Base-by-base conservation (phyloP, 2,888 invertebrate species). In the Augochlorella aurata region DNA sequence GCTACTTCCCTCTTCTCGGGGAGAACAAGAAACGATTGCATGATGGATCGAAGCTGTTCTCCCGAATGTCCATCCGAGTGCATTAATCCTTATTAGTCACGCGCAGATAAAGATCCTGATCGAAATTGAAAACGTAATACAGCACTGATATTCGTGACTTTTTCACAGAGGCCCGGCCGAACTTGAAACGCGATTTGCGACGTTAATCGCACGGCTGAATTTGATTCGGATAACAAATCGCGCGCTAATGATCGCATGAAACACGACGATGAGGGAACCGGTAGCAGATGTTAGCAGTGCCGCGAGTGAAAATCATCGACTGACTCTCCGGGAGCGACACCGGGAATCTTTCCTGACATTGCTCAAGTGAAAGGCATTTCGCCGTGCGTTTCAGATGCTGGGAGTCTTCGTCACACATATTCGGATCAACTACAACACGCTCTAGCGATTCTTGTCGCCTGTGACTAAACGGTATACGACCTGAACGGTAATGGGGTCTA, bases 341-440 rank as follows among this genome's bases (percentile, higher is more conserved):
- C 89, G 87, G 86, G 87, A 83, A 87, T 89, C 89, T 87, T 84
- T 89, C 85, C 80, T 87, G 88, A 87, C 87, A 86, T 87, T 87
- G 89, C 87, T 72, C 87, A 83, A 88, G 91, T 91, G 91, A 91
- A 91, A 91, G 91, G 91, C 87, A 84, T 78, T 77, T 66, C 63
- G 44, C 71, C 50, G 79, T 54, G 75, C 47, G 81, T 54, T 77
- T 75, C 77, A 77, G 81, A 83, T 74, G 85, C 82, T 71, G 81
- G 72, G 68, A 83, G 81, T 61, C 65, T 79, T 78, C 79, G 50
- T 61, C 74, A 63, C 73, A 70, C 71, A 75, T 79, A 71, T 63
- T 67, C 67, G 72, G 77, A 67, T 66, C 86, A 79, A 77, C 79
- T 65, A 63, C 74, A n/a, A 29, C 38, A n/a, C 10, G 63, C 63